A percentile compares a stretch with the other conserved stretches of the same genome.
These are phyloP conservation scores for Ptychobarbus kaznakovi DNA, from an alignment of 2,797 vertebrate genomes.

Conservation along the genomic window DNA sequence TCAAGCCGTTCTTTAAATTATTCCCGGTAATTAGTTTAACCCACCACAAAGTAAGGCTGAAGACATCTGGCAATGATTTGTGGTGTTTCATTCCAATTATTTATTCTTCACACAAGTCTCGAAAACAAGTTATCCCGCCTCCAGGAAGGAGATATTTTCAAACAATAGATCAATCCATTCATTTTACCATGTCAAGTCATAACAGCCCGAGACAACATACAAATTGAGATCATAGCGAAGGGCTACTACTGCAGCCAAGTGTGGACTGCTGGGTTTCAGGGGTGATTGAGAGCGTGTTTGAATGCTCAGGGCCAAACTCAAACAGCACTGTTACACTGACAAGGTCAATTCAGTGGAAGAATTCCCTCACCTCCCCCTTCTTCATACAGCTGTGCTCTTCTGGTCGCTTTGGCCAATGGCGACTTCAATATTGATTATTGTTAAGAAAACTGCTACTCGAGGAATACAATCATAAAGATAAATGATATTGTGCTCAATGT, in stretches of 20 bases:
- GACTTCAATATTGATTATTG: slow-evolving; percentile 82
- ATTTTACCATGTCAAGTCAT: slow-evolving; percentile 75
- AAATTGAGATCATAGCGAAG: slow-evolving; percentile 85
- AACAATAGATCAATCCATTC: slow-evolving; percentile 77
- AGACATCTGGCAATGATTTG: not conserved
- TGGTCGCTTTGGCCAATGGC: slow-evolving; percentile 75
- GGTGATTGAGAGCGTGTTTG: slow-evolving; percentile 85
- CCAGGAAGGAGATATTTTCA: slow-evolving; percentile 65
- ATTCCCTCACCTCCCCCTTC: slow-evolving; percentile 65
- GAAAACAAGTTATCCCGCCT: slow-evolving; percentile 75
- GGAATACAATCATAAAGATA: slow-evolving; percentile 81
- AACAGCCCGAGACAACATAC: slow-evolving; percentile 76
- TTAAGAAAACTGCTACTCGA: slow-evolving; percentile 79
- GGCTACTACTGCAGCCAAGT: slow-evolving; percentile 79
- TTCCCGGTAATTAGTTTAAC: slow-evolving; percentile 19
- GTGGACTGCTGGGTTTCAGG: slow-evolving; percentile 80
- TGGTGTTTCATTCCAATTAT: slow-evolving; percentile 17
- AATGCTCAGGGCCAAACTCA: slow-evolving; percentile 86
- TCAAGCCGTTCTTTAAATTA: slow-evolving; percentile 2
- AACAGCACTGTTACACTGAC: slow-evolving; percentile 85
- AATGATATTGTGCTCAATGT: slow-evolving; percentile 76
- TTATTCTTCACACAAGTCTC: slow-evolving; percentile 59
- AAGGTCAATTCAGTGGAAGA: slow-evolving; percentile 81
- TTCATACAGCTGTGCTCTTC: slow-evolving; percentile 73
- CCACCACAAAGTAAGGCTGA: not conserved